Conservation (phyloP, 2,888 invertebrate species). For the Tetheella fluctuosa region DNA sequence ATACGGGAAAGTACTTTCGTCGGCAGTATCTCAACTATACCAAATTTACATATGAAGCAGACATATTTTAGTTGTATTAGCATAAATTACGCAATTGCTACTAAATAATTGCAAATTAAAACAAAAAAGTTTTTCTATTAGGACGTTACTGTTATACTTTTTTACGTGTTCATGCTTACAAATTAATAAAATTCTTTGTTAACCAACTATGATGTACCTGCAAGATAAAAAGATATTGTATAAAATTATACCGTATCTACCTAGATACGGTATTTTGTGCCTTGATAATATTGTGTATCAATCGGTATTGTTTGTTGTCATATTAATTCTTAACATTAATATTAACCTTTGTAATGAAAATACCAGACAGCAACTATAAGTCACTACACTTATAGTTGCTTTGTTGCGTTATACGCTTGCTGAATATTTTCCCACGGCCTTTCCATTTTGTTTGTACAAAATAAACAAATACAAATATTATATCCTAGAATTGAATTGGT, state of each 20-base stretch:
- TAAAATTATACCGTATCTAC: too few relatives aligned
- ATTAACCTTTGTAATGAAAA: background rate
- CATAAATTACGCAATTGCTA: background rate
- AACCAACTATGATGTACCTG: too few relatives aligned
- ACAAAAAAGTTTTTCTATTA: background rate
- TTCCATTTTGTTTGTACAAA: slow-evolving; percentile 17
- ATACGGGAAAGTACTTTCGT: slow-evolving; percentile 1
- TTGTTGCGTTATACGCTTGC: background rate
- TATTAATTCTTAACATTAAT: background rate
- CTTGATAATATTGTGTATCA: too few relatives aligned
- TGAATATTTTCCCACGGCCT: slow-evolving; percentile 9
- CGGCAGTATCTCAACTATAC: background rate
- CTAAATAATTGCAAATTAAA: background rate
- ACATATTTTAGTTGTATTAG: slow-evolving; percentile 5
- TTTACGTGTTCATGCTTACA: background rate
- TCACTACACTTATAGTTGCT: background rate
- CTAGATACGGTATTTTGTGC: too few relatives aligned
- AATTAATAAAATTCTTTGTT: too few relatives aligned
- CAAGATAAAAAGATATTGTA: too few relatives aligned
- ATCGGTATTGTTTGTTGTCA: background rate
- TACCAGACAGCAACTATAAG: background rate
- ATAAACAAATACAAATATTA: slow-evolving; percentile 23
- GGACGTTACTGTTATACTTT: background rate
- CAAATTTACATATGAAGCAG: slow-evolving; percentile 16
- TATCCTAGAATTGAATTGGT: slow-evolving; percentile 14